Evolutionary conservation across 2,797 vertebrate species (phyloP).

Genomic region (Pogoniulus pusillus): DNA sequence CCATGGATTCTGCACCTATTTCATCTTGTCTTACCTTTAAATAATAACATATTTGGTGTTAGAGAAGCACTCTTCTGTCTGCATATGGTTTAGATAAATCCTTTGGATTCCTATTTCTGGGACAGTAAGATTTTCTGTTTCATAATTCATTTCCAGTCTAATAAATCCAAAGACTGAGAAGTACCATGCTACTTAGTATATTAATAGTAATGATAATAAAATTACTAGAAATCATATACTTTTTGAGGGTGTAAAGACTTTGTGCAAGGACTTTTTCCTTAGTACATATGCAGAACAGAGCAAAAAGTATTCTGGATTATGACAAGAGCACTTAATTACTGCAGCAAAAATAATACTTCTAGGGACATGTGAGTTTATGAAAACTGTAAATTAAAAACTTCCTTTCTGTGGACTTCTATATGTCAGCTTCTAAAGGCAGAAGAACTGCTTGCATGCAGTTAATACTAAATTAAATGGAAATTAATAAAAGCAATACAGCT

Average conservation of each 20-base stretch:
- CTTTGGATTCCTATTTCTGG: background rate
- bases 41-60: background rate
- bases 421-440: background rate
- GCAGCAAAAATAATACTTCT: background rate
- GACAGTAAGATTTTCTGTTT: background rate
- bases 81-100: background rate
- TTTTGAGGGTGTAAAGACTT: background rate
- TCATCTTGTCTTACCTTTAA: background rate
- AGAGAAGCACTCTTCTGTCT: background rate
- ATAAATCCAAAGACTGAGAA: background rate
- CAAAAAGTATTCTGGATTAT: background rate
- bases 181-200: background rate
- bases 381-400: background rate
- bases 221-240: background rate
- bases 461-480: slow-evolving; percentile 8
- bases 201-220: background rate
- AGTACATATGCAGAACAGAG: background rate
- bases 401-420: background rate
- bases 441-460: background rate
- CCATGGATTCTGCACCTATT: background rate
- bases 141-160: background rate
- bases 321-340: background rate
- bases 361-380: background rate
- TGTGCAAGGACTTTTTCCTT: background rate
- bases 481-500: background rate